Base-by-base conservation (phyloP, 2,888 invertebrate species). In the Synergus umbraculus region DNA sequence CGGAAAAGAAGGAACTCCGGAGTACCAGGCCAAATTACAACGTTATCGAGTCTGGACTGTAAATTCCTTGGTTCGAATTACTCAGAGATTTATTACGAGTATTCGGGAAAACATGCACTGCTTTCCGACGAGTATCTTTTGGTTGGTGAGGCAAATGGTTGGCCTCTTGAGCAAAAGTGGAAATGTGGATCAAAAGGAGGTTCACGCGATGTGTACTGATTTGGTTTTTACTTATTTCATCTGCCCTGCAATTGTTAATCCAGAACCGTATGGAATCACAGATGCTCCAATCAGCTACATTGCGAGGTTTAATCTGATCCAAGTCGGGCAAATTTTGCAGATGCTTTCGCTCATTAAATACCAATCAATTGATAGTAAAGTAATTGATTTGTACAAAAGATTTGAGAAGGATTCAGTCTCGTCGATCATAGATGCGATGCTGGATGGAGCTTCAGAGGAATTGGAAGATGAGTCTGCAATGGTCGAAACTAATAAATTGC, bases 221-320 rank as follows among this genome's bases (percentile, higher is more conserved):
- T 93, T 99, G 80, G 96, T 99, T 43, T 96, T 99, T 90, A 97
- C 97, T 12, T 95, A 97, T 90, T 98, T 98, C 91, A 96, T 99
- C 81, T 99, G 99, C 89, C 98, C 98, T 3, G 99, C 98, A 0
- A 97, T 99, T 78, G 96, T 98, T 76, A 98, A 98, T 93, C 99
- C 99, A 0, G 99, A 99, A 91, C 96, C 97, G 1, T 96, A 98
- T 92, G 99, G 98, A 18, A 96, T 99, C 78, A 97, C 97, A 4
- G 98, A 98, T 90, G 96, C 97, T 1, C 97, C 98, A 9, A 97
- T 99, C 78, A 97, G 97, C 64, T 96, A 97, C 88, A 95, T 97
- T 80, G 97, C 98, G 7, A 93, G 98, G 58, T 98, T 97, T 92
- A 99, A 97, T 93, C 93, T 97, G 77, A 96, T 96, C 88, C 97